A percentile compares a stretch with the other conserved stretches of the same genome.
These are phyloP conservation scores for Dasysyrphus albostriatus DNA, from an alignment of 2,888 invertebrate species.

Conservation along the genomic window DNA sequence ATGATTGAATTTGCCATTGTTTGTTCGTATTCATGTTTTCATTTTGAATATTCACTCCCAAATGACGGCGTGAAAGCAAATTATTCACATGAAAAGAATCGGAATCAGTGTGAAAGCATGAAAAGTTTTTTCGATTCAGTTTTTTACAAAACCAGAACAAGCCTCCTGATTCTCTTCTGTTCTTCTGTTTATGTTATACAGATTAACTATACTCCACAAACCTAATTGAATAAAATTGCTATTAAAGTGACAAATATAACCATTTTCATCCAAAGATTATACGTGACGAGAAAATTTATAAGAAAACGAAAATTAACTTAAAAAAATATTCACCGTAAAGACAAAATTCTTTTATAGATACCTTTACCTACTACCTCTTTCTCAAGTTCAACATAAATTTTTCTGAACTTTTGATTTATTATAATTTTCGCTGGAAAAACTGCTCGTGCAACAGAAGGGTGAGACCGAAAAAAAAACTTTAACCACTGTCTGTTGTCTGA, in stretches of 20 bases:
- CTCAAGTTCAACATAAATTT: conserved; percentile 18
- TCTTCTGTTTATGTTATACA: no score
- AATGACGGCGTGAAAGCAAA: no score
- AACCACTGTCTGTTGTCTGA: conserved; percentile 63
- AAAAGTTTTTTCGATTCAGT: no score
- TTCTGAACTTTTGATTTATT: conserved; percentile 58
- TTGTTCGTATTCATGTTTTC: no score
- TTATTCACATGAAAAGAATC: no score
- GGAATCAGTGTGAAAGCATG: no score
- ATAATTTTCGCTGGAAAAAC: conserved; percentile 43
- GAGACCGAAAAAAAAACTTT: conserved; percentile 12
- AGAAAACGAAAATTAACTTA: neutral
- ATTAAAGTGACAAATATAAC: conserved; percentile 60
- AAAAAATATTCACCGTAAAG: neutral
- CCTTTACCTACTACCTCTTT: neutral
- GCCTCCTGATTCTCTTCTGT: no score
- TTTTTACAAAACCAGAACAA: no score
- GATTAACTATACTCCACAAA: neutral
- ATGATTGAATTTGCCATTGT: no score
- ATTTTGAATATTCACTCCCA: no score
- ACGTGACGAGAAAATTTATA: conserved; percentile 46
- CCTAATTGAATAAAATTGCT: conserved; percentile 20
- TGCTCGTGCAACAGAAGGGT: conserved; percentile 28
- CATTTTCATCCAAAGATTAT: conserved; percentile 16
- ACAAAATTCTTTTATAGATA: neutral